Evolutionary conservation across 2,888 invertebrate genomes (phyloP).

Genomic region (Limnephilus auricula): DNA sequence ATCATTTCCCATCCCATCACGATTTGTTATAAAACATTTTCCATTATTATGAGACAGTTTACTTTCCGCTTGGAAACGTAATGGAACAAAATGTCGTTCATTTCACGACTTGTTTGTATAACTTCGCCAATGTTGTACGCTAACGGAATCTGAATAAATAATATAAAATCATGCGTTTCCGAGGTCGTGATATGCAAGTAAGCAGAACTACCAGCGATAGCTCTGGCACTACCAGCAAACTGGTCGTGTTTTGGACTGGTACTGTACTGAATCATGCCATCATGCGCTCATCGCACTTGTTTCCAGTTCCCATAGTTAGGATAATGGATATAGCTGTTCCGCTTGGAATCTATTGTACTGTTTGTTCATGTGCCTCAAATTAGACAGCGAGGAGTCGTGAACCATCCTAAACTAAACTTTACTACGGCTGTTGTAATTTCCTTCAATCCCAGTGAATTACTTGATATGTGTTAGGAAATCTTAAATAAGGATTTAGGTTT

Average conservation of each 20-base stretch:
- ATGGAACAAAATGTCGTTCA: constrained; percentile 8
- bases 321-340: constrained; percentile 39
- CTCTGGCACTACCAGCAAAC: neutral
- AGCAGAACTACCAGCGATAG: neutral
- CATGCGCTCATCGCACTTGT: constrained; percentile 36
- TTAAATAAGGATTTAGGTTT: too few species aligned
- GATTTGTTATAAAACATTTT: constrained; percentile 4
- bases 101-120: constrained; percentile 34
- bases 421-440: too few species aligned
- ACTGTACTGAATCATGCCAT: neutral
- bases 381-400: constrained; percentile 14
- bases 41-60: neutral
- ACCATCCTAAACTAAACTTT: neutral
- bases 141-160: constrained; percentile 31
- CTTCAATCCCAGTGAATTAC: too few species aligned
- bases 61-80: neutral
- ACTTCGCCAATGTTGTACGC: constrained; percentile 8
- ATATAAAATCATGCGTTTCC: constrained; percentile 44
- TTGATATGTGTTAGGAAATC: too few species aligned
- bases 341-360: constrained; percentile 44
- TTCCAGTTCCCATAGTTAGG: constrained; percentile 32
- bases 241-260: neutral
- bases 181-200: constrained; percentile 41
- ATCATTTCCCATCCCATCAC: neutral
- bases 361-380: constrained; percentile 50